phyloP scores from a whole-genome alignment of 2,888 invertebrate species.

The Drosophila affinis region DNA sequence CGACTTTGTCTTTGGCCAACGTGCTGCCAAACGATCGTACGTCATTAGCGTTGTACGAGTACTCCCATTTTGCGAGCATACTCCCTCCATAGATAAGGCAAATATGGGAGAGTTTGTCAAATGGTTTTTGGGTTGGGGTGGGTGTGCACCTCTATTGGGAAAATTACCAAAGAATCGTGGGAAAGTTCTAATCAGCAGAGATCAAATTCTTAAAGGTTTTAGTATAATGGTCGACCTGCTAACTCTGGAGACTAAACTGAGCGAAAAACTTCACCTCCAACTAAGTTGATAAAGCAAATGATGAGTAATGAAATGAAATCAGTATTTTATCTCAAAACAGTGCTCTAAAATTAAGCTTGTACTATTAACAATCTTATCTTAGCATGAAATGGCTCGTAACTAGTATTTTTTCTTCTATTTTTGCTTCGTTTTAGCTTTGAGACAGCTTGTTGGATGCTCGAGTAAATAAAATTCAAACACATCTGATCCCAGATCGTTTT shows the following conservation, averaged over 20 bases:
- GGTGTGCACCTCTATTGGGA: conserved; percentile 49
- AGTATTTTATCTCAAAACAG: not conserved
- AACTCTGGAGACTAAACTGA: not conserved
- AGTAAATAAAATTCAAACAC: no score
- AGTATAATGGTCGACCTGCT: no score
- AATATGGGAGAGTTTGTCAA: conserved; percentile 53
- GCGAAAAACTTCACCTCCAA: not conserved
- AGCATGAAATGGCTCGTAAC: not conserved
- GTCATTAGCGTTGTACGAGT: conserved; percentile 57
- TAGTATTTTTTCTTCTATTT: not conserved
- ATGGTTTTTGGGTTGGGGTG: conserved; percentile 21
- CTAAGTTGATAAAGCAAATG: not conserved
- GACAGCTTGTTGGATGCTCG: not conserved
- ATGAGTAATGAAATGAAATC: not conserved
- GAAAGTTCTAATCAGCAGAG: conserved; percentile 28
- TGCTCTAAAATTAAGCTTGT: not conserved
- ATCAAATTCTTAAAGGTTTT: not conserved
- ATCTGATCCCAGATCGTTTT: not conserved
- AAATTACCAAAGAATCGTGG: conserved; percentile 33
- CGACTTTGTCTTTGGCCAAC: conserved; percentile 43
- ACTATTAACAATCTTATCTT: not conserved
- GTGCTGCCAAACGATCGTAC: conserved; percentile 51
- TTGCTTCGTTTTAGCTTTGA: not conserved
- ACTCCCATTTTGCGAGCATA: conserved; percentile 15
- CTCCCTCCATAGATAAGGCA: conserved; percentile 26